phyloP scores from a whole-genome alignment of 2,113 vertebrate genomes.

The Tympanuchus pallidicinctus region DNA sequence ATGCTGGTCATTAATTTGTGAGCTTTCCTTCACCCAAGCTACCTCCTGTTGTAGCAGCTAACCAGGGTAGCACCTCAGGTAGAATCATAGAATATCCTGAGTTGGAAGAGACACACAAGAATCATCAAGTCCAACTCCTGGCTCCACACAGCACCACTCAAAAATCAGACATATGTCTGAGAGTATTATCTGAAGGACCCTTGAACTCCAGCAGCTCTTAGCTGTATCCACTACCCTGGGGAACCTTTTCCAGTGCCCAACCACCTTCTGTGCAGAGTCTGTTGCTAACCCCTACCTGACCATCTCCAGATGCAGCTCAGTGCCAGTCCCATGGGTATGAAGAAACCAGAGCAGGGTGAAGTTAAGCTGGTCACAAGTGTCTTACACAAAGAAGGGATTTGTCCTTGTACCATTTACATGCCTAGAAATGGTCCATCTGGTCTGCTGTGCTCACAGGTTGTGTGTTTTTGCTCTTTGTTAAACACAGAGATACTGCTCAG shows the following conservation, averaged over 20 bases:
- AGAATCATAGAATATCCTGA: too few species aligned
- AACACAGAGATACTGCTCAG: accelerated
- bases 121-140: too few species aligned
- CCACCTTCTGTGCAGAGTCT: too few species aligned
- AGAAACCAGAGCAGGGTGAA: background rate
- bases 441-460: background rate
- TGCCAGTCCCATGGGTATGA: background rate
- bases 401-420: background rate
- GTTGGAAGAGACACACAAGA: too few species aligned
- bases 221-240: too few species aligned
- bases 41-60: background rate
- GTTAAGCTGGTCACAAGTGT: background rate
- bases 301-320: too few species aligned
- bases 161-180: too few species aligned
- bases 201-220: too few species aligned
- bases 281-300: too few species aligned
- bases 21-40: background rate
- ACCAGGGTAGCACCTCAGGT: background rate
- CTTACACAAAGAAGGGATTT: background rate
- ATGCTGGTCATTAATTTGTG: background rate
- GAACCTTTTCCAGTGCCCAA: too few species aligned
- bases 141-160: too few species aligned
- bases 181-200: too few species aligned
- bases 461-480: background rate
- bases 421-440: background rate